Evolutionary conservation across 1,140 invertebrate species (phyloP), one percentile per base, ranked within the genome.

Genomic region (Condylostylus longicornis): DNA sequence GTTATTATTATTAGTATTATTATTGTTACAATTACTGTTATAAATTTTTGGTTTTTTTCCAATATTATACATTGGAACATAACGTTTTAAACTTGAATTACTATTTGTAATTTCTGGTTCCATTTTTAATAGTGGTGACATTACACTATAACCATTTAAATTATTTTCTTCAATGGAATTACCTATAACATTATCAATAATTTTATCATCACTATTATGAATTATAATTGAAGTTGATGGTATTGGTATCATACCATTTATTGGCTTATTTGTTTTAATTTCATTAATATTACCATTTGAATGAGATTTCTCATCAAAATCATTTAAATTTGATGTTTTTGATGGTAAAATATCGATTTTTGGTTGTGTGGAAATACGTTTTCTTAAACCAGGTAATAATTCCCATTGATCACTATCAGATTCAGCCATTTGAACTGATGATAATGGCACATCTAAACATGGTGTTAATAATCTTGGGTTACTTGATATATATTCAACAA

Each of bases 401-500:
- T 54, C 44, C 18, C 50, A 20, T 29, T 53, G 35, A 44, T 48
- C 50, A 21, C 41, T 46, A 19, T 57, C 45, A 7, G 37, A 45
- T 35, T 57, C 46, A 1, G 43, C 33, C 35, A 82, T 62, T 47
- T 78, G 72, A 1, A 86, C 74, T 33, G 77, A 77, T 2, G 77
- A 66, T 5, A 74, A 50, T 0, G 85, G 84, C 14, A 77, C 70
- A 50, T 89, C 84, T 3, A 88, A 59, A 49, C 79, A 82, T 0
- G 87, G 84, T 5, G 71, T 62, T 12, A 91, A 61, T 6, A 90
- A 67, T n/a, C 76, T 68, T 5, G 80, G 76, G 57, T 79, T 76
- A 42, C 74, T 77, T 1, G 75, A 75, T 18, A 93, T 63, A 42
- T 79, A 77, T 38, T 85, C 83, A 1, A 84, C 77, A 20, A 90